Conservation (phyloP, 2,113 vertebrate species). For the Pollachius pollachius region DNA sequence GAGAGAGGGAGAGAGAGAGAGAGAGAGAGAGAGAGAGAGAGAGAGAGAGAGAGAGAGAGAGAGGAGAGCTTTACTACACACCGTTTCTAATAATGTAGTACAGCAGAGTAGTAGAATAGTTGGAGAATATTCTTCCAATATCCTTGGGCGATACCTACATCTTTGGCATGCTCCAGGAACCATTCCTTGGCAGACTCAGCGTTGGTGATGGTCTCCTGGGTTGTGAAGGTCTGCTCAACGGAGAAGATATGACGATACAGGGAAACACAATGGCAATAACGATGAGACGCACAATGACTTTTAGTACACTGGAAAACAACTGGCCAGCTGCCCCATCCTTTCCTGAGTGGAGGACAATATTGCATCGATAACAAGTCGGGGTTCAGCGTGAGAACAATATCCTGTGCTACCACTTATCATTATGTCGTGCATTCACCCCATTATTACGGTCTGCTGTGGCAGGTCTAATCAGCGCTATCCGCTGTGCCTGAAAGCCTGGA, state of each 20-base stretch:
- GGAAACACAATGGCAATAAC: neutral
- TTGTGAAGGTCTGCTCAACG: constrained; percentile 91
- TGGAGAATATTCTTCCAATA: neutral
- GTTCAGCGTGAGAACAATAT: too few species aligned
- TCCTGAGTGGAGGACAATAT: too few species aligned
- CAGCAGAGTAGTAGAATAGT: too few species aligned
- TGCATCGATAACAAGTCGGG: too few species aligned
- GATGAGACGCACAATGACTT: neutral
- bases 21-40: neutral
- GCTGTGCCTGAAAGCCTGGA: too few species aligned
- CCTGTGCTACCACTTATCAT: too few species aligned
- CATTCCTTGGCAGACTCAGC: constrained; percentile 95
- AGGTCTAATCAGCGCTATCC: too few species aligned
- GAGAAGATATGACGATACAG: neutral
- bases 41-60: neutral
- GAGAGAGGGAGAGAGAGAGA: neutral
- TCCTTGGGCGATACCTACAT: constrained; percentile 76
- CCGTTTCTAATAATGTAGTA: too few species aligned
- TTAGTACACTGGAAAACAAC: neutral
- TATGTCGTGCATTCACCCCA: too few species aligned
- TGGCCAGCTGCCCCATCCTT: too few species aligned
- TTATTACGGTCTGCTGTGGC: too few species aligned
- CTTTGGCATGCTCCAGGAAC: constrained; percentile 85
- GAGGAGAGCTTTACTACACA: neutral
- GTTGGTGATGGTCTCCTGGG: constrained; percentile 97